phyloP scores from a whole-genome alignment of 1,140 invertebrate genomes.

The Monochamus saltuarius region DNA sequence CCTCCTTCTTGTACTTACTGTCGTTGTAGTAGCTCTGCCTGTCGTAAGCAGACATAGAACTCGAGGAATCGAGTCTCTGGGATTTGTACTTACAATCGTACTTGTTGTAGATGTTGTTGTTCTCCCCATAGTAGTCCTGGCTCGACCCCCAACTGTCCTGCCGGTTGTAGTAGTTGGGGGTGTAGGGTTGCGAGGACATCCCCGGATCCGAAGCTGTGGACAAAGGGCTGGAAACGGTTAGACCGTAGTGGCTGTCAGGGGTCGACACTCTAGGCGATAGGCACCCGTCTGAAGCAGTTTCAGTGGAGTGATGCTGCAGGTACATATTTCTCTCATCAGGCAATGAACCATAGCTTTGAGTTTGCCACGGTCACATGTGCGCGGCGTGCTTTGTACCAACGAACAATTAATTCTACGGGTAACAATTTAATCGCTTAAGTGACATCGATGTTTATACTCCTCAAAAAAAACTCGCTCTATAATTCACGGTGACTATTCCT shows the following conservation, averaged over 20 bases:
- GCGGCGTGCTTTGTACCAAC: not conserved
- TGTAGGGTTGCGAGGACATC: slow-evolving; percentile 48
- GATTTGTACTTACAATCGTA: slow-evolving; percentile 38
- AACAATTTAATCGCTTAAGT: not conserved
- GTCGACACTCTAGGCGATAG: slow-evolving; percentile 44
- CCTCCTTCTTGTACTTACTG: slow-evolving; percentile 28
- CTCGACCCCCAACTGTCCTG: slow-evolving; percentile 25
- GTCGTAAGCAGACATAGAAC: slow-evolving; percentile 24
- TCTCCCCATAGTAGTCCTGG: slow-evolving; percentile 44
- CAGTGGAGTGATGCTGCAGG: slow-evolving; percentile 33
- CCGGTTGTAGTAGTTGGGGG: slow-evolving; percentile 41
- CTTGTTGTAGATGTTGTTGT: slow-evolving; percentile 48
- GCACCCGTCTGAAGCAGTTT: slow-evolving; percentile 43
- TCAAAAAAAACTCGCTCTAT: not conserved
- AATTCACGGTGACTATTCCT: no score
- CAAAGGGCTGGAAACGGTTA: slow-evolving; percentile 40
- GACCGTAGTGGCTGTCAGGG: slow-evolving; percentile 42
- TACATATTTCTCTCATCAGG: slow-evolving; percentile 28
- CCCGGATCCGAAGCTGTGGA: slow-evolving; percentile 43
- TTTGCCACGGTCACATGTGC: not conserved
- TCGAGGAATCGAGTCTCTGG: slow-evolving; percentile 14
- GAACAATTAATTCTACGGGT: not conserved
- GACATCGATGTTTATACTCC: not conserved
- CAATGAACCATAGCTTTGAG: no score
- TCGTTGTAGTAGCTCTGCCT: slow-evolving; percentile 42